A percentile compares a stretch with the other conserved stretches of the same genome.
These are phyloP conservation scores for Phasianus colchicus DNA, from an alignment of 2,113 vertebrate genomes.

Conservation along the genomic window DNA sequence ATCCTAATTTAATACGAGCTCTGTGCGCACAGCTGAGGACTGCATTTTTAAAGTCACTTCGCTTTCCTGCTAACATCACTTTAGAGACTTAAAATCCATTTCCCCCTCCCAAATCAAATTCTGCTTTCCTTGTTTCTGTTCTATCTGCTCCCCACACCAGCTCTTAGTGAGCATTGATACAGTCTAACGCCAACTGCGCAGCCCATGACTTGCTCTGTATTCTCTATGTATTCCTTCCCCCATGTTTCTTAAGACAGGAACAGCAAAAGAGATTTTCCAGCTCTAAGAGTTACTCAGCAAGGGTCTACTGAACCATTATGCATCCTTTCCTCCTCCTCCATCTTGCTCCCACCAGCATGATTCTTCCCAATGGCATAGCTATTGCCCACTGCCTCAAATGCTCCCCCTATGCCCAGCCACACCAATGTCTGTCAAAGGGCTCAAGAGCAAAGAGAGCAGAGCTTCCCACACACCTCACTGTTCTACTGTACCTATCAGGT, in stretches of 20 bases:
- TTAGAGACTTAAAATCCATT: not conserved
- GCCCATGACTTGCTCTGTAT: not conserved
- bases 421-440: accelerated
- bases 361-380: not conserved
- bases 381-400: not conserved
- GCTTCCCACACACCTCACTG: not conserved
- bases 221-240: not conserved
- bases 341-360: not conserved
- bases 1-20: not conserved
- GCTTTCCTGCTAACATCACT: not conserved
- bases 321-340: not conserved
- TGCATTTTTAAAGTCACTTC: not conserved
- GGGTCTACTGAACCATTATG: accelerated
- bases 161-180: not conserved
- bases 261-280: not conserved
- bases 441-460: not conserved
- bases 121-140: not conserved
- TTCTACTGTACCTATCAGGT: not conserved
- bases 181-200: not conserved
- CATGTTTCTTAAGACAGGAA: not conserved
- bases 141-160: not conserved
- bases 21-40: not conserved
- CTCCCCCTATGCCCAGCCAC: not conserved
- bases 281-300: not conserved
- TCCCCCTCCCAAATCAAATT: not conserved